Percentiles rank a stretch among this genome's conserved stretches.
Evolutionary conservation across 2,113 vertebrate genomes (phyloP).

Genomic region (Lycocorax pyrrhopterus): DNA sequence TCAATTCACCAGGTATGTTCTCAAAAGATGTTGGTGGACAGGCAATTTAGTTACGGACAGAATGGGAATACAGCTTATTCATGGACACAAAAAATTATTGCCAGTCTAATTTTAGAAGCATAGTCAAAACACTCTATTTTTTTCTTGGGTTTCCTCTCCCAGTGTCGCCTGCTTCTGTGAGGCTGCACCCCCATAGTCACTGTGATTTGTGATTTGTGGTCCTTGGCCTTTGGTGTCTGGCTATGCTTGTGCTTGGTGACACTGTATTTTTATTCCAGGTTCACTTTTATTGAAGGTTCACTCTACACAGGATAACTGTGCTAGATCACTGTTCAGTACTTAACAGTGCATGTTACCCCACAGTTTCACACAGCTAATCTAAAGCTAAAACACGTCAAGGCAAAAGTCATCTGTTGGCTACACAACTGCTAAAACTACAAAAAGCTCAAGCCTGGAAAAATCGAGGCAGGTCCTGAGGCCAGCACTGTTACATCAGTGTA

Average conservation of each 20-base stretch:
- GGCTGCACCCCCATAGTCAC: rapidly evolving
- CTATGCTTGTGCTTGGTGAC: neutral
- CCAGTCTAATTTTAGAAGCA: neutral
- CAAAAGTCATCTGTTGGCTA: neutral
- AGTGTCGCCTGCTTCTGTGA: neutral
- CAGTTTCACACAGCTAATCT: neutral
- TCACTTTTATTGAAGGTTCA: neutral
- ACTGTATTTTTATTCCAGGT: neutral
- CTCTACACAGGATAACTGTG: neutral
- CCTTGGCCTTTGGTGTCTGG: neutral
- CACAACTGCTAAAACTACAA: neutral
- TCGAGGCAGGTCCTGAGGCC: neutral
- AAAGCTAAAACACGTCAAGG: neutral
- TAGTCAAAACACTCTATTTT: neutral
- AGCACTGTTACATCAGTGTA: neutral
- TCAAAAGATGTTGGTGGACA: neutral
- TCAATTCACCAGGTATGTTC: neutral
- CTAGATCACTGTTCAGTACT: neutral
- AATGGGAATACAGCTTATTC: neutral
- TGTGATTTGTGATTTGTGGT: neutral
- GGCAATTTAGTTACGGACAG: neutral
- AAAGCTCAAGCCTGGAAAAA: neutral
- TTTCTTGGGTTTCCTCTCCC: neutral
- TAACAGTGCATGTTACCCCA: neutral
- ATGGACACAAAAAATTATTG: neutral